Conservation (phyloP, 2,888 invertebrate genomes). For the Thelaira solivaga region DNA sequence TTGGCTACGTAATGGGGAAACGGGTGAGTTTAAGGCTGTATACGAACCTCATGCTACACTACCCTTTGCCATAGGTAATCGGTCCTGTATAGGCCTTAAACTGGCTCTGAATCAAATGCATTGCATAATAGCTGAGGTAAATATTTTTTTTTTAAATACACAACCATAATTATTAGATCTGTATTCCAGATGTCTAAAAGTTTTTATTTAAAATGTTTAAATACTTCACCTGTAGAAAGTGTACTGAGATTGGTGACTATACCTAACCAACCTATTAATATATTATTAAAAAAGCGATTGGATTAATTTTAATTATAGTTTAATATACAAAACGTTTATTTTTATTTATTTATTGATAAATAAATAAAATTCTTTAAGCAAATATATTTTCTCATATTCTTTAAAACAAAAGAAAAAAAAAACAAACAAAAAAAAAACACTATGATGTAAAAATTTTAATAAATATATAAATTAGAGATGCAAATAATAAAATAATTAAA, state of each 20-base stretch:
- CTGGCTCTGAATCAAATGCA: constrained; percentile 87
- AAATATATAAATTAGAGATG: constrained; percentile 68
- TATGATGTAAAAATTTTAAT: constrained; percentile 71
- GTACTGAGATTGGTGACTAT: constrained; percentile 81
- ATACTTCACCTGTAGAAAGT: constrained; percentile 79
- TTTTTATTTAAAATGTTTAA: constrained; percentile 79
- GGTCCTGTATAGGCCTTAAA: constrained; percentile 90
- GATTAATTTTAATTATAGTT: constrained; percentile 25
- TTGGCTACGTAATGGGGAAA: constrained; percentile 81
- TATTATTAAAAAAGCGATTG: constrained; percentile 63
- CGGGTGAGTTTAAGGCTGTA: constrained; percentile 77
- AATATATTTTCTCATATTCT: no score
- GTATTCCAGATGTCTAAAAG: constrained; percentile 77
- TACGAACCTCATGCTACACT: constrained; percentile 83
- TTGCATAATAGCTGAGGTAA: constrained; percentile 82
- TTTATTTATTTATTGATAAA: neutral
- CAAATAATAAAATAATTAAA: constrained; percentile 66
- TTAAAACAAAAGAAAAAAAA: no score
- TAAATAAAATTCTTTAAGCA: constrained; percentile 38
- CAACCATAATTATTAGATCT: neutral
- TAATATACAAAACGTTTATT: neutral
- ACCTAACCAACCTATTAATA: constrained; percentile 75
- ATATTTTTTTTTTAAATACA: neutral
- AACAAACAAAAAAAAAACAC: no score
- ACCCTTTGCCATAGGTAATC: constrained; percentile 89